These are phyloP conservation scores for Notechis scutatus DNA, from an alignment of 2,113 vertebrate species.

Conservation along the genomic window DNA sequence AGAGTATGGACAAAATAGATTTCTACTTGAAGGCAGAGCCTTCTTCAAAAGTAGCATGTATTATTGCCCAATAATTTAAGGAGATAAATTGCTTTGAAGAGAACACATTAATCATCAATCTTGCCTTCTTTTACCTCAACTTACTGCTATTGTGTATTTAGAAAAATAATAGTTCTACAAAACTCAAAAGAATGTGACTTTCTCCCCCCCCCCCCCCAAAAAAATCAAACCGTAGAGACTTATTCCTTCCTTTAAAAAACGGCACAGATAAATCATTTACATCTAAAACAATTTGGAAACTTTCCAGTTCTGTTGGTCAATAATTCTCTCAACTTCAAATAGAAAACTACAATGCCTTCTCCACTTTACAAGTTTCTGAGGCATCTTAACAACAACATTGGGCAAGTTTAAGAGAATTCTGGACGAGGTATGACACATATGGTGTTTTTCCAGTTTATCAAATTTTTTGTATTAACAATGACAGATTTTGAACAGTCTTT, in stretches of 20 bases:
- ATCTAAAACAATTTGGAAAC: slow-evolving; percentile 52
- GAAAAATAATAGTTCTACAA: slow-evolving; percentile 21
- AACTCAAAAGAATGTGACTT: slow-evolving; percentile 36
- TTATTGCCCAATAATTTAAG: not conserved
- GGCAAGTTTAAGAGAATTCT: slow-evolving; percentile 21
- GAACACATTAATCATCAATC: not conserved
- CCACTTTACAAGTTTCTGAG: slow-evolving; percentile 20
- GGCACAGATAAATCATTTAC: slow-evolving; percentile 45
- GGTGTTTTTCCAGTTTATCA: slow-evolving; percentile 11
- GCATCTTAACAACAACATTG: slow-evolving; percentile 18
- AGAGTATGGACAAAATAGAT: not conserved
- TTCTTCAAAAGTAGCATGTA: not conserved
- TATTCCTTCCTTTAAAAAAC: slow-evolving; percentile 47
- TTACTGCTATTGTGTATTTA: not conserved
- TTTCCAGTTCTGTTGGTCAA: slow-evolving; percentile 52
- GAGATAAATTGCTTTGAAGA: not conserved
- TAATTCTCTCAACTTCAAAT: slow-evolving; percentile 40
- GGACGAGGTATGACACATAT: not conserved
- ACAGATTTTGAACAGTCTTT: not conserved
- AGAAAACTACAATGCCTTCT: slow-evolving; percentile 7
- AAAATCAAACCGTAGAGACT: slow-evolving; percentile 43
- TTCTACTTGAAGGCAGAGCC: not conserved
- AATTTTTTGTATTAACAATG: slow-evolving; percentile 23
- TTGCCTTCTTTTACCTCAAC: not conserved
- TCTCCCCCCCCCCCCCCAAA: not conserved